Conservation (phyloP, 2,113 vertebrate species). For the Gobiocypris rarus region DNA sequence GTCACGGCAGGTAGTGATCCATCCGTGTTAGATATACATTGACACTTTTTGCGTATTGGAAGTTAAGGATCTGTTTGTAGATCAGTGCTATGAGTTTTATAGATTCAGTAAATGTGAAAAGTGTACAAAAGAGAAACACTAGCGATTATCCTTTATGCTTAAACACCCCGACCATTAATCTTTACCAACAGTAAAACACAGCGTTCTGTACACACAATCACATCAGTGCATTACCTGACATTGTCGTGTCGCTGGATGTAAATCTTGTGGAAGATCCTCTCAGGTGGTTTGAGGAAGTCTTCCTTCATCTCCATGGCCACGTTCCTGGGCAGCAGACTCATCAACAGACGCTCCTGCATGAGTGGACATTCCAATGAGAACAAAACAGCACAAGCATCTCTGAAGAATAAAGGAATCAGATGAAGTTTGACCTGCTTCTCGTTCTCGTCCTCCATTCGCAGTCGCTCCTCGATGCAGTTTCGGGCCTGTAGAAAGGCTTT, state of each 20-base stretch:
- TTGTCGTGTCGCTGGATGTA: slow-evolving; percentile 99
- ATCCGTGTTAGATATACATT: too few relatives aligned
- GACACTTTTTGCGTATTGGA: too few relatives aligned
- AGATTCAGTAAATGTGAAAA: too few relatives aligned
- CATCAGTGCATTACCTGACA: slow-evolving; percentile 84
- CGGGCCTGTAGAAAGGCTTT: slow-evolving; percentile 88
- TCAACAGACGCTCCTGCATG: slow-evolving; percentile 91
- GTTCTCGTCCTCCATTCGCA: slow-evolving; percentile 89
- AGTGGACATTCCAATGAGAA: too few relatives aligned
- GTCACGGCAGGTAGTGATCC: too few relatives aligned
- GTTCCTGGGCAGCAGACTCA: slow-evolving; percentile 98
- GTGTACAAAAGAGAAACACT: not conserved
- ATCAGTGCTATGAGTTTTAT: too few relatives aligned
- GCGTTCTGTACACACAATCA: not conserved
- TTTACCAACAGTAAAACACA: not conserved
- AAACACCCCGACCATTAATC: not conserved
- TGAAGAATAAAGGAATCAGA: too few relatives aligned
- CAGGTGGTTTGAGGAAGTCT: slow-evolving; percentile 96
- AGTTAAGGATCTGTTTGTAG: too few relatives aligned
- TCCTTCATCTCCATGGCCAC: slow-evolving; percentile 99
- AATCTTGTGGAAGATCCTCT: slow-evolving; percentile 99
- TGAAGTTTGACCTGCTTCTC: slow-evolving; percentile 81
- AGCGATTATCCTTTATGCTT: not conserved
- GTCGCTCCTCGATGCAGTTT: slow-evolving; percentile 87
- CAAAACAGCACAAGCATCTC: too few relatives aligned